These are phyloP conservation scores for Drosophila macrothrix DNA, from an alignment of 2,888 invertebrate species.

Conservation along the genomic window DNA sequence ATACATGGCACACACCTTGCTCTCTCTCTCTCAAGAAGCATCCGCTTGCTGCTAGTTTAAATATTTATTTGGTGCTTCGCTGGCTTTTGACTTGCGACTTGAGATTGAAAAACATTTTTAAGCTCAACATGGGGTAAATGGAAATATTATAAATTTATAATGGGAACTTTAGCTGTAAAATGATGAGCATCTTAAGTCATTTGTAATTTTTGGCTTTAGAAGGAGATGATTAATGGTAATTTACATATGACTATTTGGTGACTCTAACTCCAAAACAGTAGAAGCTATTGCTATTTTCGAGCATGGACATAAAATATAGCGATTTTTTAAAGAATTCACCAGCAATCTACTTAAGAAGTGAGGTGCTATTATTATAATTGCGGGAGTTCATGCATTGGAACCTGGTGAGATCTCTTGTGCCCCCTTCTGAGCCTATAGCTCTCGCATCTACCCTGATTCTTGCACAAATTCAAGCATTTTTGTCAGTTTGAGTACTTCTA, in stretches of 20 bases:
- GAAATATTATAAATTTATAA: neutral
- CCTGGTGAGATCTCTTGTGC: neutral
- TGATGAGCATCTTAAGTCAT: neutral
- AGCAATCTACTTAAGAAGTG: neutral
- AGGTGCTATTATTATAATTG: neutral
- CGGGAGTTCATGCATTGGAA: neutral
- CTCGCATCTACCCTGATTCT: too few species aligned
- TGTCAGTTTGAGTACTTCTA: too few species aligned
- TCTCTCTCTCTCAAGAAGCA: neutral
- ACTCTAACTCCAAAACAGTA: neutral
- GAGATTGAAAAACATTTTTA: neutral
- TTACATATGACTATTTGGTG: neutral
- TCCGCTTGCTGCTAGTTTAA: conserved; percentile 15
- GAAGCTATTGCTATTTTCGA: neutral
- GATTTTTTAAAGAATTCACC: neutral
- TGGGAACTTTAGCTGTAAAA: neutral
- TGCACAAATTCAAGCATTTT: too few species aligned
- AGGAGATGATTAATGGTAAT: neutral
- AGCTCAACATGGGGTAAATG: neutral
- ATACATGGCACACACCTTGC: conserved; percentile 1
- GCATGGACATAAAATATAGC: too few species aligned
- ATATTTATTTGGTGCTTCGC: conserved; percentile 71
- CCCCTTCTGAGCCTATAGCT: neutral
- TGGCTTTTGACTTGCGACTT: conserved; percentile 47
- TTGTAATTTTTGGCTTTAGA: too few species aligned